Evolutionary conservation across 2,888 invertebrate species (phyloP), one percentile per base, ranked within the genome.

Genomic region (Trachelus troglodyta): DNA sequence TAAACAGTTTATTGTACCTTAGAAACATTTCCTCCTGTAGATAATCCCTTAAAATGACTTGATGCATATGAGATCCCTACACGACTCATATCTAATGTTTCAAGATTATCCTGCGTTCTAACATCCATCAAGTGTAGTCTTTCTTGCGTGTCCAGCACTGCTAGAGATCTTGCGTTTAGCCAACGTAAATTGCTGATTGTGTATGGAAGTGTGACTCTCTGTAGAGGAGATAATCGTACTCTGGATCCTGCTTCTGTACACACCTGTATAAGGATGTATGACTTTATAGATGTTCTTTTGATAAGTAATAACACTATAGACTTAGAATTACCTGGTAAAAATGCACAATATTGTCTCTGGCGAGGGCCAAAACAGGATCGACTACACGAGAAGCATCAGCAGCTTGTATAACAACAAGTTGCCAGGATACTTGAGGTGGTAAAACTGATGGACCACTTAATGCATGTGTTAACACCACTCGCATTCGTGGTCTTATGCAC

Each of bases 21-120:
- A 80, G 96, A 93, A 84, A 96, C 99, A 89, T 98, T 98, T 0
- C 99, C 98, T 11, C 99, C 99, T 0, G 99, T 99, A 81, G 98
- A 98, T 69, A 98, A 93, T 0, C 97, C 99, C 93, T 98, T 95
- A 89, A 96, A 97, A 91, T 96, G 97, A 73, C 97, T 96, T 56
- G 97, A 97, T 73, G 96, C 96, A 88, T 97, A 98, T 0, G 97
- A 96, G 69, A 98, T 93, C 69, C 96, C 95, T 30, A 97, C 96
- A 87, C 94, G 94, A 56, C 96, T 95, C 83, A 98, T 93, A 90
- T 98, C 97, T 82, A 97, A 92, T 34, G 95, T 94, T 92, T 97
- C 97, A 33, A 97, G 93, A 91, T 98, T 97, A 84, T 97, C 96
- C 87, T 97, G 97, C 0, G 95, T 94, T 81, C 97, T 94, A 1